Evolutionary conservation across 1,140 invertebrate genomes (phyloP), one percentile per base, ranked within the genome.

Genomic region (Drepana arcuata): DNA sequence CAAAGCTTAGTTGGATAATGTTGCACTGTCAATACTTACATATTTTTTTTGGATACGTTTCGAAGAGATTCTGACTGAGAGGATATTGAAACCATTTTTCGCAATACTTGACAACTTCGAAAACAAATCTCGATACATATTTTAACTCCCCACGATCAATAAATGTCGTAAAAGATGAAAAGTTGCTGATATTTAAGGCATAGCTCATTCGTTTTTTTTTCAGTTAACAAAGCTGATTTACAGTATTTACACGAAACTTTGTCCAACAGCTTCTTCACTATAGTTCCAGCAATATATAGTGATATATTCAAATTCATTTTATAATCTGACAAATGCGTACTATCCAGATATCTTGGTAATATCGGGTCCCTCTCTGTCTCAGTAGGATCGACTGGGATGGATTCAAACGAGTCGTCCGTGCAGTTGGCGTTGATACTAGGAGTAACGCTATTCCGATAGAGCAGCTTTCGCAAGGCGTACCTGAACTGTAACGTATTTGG

Each of bases 351-450:
- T n/a, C n/a, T n/a, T n/a, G n/a, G n/a, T n/a, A 11, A 14, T 13
- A 32, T 43, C 13, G 13, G 34, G 1, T 2, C 30, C 23, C 2
- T 32, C 15, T 2, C 9, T 21, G 9, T n/a, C n/a, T 21, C 18
- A 21, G 4, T 21, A 5, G 4, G 18, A 21, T 5, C 18, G 18
- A 51, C 18, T 24, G 40, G 35, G 1, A 37, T 23, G 2, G 12
- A 27, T 36, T 41, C 41, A 34, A 14, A 47, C 27, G 48, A 27
- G 13, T 16, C 14, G 9, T 37, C 27, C 11, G 15, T 24, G 15
- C 37, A 53, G 39, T 52, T 57, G 7, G 54, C 33, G 13, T 57
- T 57, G 1, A 57, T 25, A 12, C 47, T 48, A n/a, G 45, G 44
- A n/a, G 10, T 18, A 0, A 60, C 32, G 14, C 37, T 46, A 28